Evolutionary conservation across 2,113 vertebrate species (phyloP).

Genomic region (Silurus glanis): DNA sequence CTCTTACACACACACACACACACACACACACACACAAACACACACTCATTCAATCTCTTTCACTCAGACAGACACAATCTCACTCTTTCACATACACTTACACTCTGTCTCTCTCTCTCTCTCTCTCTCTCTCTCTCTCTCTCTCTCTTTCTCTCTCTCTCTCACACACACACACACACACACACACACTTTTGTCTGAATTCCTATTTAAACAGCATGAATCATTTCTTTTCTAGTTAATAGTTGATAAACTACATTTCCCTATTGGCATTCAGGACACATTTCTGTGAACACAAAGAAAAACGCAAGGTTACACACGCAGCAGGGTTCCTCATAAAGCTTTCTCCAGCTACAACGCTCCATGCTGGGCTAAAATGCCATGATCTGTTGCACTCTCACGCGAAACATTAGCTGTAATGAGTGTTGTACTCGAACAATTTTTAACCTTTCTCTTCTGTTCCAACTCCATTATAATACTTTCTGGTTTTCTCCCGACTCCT

Average conservation of each 20-base stretch:
- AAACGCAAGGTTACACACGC: background rate
- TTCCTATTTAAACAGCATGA: background rate
- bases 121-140: too few species aligned
- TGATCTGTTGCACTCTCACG: slow-evolving; percentile 1
- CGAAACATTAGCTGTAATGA: slow-evolving; percentile 19
- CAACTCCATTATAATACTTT: background rate
- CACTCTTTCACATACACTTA: too few species aligned
- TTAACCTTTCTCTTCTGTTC: background rate
- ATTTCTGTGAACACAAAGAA: slow-evolving; percentile 4
- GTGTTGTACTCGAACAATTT: background rate
- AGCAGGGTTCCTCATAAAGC: background rate
- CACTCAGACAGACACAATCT: too few species aligned
- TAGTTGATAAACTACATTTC: background rate
- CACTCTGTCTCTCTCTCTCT: too few species aligned
- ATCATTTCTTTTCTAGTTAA: background rate
- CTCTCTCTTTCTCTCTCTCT: too few species aligned
- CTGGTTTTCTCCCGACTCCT: too few species aligned
- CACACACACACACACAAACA: too few species aligned
- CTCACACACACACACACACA: background rate
- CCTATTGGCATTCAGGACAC: slow-evolving; percentile 31
- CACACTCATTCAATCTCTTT: too few species aligned
- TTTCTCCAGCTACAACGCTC: background rate
- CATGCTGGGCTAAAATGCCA: slow-evolving; percentile 29
- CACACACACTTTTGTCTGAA: background rate
- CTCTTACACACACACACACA: too few species aligned